Percentiles rank a stretch among this genome's conserved stretches.
phyloP scores from a whole-genome alignment of 2,888 invertebrate genomes.

The Cartodere bifasciata region DNA sequence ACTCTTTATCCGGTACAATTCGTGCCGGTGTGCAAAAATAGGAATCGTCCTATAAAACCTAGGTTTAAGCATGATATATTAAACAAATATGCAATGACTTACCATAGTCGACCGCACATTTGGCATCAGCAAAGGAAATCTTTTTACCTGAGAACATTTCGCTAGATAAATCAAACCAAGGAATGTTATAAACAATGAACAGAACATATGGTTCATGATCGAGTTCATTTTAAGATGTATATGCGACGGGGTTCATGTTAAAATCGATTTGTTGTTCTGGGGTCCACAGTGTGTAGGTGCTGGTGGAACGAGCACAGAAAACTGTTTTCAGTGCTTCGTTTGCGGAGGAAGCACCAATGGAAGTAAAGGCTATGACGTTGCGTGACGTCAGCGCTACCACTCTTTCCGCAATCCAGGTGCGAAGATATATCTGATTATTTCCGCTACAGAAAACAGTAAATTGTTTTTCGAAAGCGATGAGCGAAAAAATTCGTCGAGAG shows the following conservation, averaged over 20 bases:
- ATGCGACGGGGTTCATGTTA: slow-evolving; percentile 7
- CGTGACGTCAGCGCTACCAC: too few species aligned
- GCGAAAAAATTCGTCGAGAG: too few species aligned
- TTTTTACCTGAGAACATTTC: slow-evolving; percentile 32
- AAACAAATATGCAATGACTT: slow-evolving; percentile 31
- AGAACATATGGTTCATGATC: slow-evolving; percentile 30
- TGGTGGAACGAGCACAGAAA: slow-evolving; percentile 5
- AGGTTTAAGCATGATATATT: slow-evolving; percentile 18
- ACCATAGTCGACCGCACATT: slow-evolving; percentile 68
- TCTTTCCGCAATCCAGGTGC: too few species aligned
- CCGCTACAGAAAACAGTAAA: too few species aligned
- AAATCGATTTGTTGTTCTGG: slow-evolving; percentile 11
- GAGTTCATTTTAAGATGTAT: too few species aligned
- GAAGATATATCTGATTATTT: too few species aligned
- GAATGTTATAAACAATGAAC: slow-evolving; percentile 19
- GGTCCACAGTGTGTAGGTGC: slow-evolving; percentile 1
- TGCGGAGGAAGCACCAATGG: too few species aligned
- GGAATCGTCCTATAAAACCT: slow-evolving; percentile 73
- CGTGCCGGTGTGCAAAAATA: slow-evolving; percentile 86
- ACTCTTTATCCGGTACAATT: slow-evolving; percentile 60
- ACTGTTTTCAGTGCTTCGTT: too few species aligned
- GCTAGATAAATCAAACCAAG: slow-evolving; percentile 21
- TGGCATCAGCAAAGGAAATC: slow-evolving; percentile 69
- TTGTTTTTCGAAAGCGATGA: too few species aligned
- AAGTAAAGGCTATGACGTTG: too few species aligned